Evolutionary conservation across 2,888 invertebrate genomes (phyloP), one percentile per base, ranked within the genome.

Genomic region (Physocephala rufipes): DNA sequence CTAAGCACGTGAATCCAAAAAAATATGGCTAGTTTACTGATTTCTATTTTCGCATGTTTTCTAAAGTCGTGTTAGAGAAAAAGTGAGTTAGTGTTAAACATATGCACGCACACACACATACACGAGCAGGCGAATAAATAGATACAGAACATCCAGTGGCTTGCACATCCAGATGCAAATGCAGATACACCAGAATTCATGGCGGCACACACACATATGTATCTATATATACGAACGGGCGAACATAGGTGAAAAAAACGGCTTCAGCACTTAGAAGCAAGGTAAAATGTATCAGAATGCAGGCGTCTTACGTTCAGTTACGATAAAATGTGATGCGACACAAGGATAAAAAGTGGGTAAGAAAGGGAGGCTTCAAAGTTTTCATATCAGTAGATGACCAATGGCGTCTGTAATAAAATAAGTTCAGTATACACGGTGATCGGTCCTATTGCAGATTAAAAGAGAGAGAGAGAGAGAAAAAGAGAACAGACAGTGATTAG

Each of bases 341-440:
- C 36, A 36, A 36, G 36, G 9, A 9, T 36, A 36, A 36, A 36
- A 9, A 9, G 36, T 36, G 36, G 36, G 36, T 4, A 9, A 7
- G 36, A 36, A 9, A 9, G 36, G 36, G 9, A n/a, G 55, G 21
- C 36, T 36, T 43, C 28, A 58, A 67, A 61, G 69, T 63, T 69
- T 45, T 26, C 51, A 45, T 70, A 70, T 70, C 70, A 65, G 70
- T 36, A 65, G 53, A 59, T 64, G 70, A 70, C 70, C 70, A 70
- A 70, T 70, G 65, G 65, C 65, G 65, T 65, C n/a, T 49, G 65
- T 55, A 65, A 70, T 59, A 45, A 65, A 69, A 70, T 49, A 53
- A 70, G 55, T 55, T 51, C 36, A 4, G 36, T 36, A 4, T 7
- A 36, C 36, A 9, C 36, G 4, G 36, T 4, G 36, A 9, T 36